Evolutionary conservation across 1,140 invertebrate species (phyloP), one percentile per base, ranked within the genome.

Genomic region (Plutomurus gul): DNA sequence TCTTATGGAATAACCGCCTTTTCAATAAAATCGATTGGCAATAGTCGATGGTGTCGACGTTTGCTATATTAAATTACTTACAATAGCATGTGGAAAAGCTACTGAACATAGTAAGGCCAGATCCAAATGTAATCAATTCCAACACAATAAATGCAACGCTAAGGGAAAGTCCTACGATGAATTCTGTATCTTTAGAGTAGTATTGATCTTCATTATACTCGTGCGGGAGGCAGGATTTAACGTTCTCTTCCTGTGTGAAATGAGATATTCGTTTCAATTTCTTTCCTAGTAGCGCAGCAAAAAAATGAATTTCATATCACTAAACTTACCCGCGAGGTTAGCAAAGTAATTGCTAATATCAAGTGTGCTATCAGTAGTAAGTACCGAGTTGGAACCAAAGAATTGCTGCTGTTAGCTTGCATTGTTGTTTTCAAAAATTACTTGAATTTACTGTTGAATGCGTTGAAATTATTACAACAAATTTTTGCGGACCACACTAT

Each of bases 81-180:
- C 47, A 77, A 18, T 77, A 77, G 11, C 33, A 27, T 27, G 25
- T 73, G n/a, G 73, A 30, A 75, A 47, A 75, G 8, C 78, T 70
- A 27, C 78, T 77, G 33, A 82, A 82, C 81, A 82, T 82, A 7
- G 81, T 82, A 5, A 79, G 43, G 8, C 81, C 81, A 27, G 81
- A 73, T 39, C 75, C 77, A 71, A 82, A 82, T 33, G 78, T 79
- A 33, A 79, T 46, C 20, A 82, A 25, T 30, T 82, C 81, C 11
- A 80, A 49, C 1, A 36, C 11, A 43, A 82, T 60, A 40, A 79
- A 82, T 40, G 81, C 65, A 25, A 82, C 77, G 39, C 75, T 80
- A 10, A 82, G 40, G 20, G 81, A 79, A 1, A 82, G 25, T 0
- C 65, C 81, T 11, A 82, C 81, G 16, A 82, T 51, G 13, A 82